phyloP scores from a whole-genome alignment of 2,113 vertebrate species.

The Anguilla rostrata region DNA sequence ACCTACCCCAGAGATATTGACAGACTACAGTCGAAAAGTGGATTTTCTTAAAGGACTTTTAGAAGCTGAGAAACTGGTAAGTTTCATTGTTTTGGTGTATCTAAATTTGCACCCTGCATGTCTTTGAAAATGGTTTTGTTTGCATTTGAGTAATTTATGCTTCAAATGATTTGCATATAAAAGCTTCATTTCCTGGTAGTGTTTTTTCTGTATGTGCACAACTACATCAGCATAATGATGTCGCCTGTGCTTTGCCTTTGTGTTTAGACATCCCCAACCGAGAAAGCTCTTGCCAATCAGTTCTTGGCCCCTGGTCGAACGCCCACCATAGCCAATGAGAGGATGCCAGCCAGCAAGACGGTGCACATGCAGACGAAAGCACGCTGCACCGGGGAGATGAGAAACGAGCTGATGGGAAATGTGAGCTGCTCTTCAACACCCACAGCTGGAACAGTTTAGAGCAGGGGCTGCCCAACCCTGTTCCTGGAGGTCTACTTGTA shows the following conservation, averaged over 20 bases:
- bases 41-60: slow-evolving; percentile 92
- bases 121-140: background rate
- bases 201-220: too few relatives aligned
- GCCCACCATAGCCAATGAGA: slow-evolving; percentile 85
- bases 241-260: background rate
- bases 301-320: slow-evolving; percentile 89
- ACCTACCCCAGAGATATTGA: slow-evolving; percentile 83
- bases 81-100: slow-evolving; percentile 25
- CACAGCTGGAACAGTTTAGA: background rate
- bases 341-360: slow-evolving; percentile 83
- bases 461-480: background rate
- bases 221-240: too few relatives aligned
- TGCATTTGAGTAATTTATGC: background rate
- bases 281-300: slow-evolving; percentile 94
- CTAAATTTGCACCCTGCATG: background rate
- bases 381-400: slow-evolving; percentile 88
- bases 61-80: slow-evolving; percentile 92
- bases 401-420: slow-evolving; percentile 82
- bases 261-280: slow-evolving; percentile 79
- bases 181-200: too few relatives aligned
- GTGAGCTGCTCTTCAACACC: slow-evolving; percentile 54
- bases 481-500: background rate
- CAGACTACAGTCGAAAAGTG: slow-evolving; percentile 91
- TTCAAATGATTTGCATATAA: background rate
- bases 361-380: slow-evolving; percentile 92